Percentiles rank a stretch among this genome's conserved stretches.
These are phyloP conservation scores for Catharus ustulatus DNA, from an alignment of 2,797 vertebrate genomes.

Conservation along the genomic window DNA sequence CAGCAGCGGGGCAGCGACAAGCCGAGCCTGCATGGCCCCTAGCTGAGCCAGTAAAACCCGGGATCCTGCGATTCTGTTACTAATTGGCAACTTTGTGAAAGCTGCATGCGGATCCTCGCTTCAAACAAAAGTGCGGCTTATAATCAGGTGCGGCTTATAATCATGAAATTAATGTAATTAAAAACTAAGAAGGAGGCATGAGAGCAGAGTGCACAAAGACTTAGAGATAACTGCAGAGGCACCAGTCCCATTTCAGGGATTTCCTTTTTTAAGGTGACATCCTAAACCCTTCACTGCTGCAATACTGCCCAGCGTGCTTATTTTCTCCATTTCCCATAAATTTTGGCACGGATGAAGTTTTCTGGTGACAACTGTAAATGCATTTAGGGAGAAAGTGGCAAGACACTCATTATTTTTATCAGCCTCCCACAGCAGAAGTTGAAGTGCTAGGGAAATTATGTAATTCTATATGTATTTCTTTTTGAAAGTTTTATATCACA, in stretches of 20 bases:
- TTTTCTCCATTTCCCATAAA: slow-evolving; percentile 36
- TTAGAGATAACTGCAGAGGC: neutral
- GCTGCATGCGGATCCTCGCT: no score
- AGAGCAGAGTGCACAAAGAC: neutral
- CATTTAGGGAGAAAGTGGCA: neutral
- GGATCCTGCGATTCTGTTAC: no score
- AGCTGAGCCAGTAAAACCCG: no score
- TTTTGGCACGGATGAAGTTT: neutral
- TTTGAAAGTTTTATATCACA: slow-evolving; percentile 22
- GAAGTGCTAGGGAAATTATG: slow-evolving; percentile 23
- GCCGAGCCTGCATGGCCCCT: no score
- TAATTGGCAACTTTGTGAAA: no score
- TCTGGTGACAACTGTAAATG: neutral
- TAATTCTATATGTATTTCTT: slow-evolving; percentile 18
- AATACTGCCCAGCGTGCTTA: neutral
- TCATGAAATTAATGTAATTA: neutral
- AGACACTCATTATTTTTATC: slow-evolving; percentile 55
- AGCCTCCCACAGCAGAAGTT: slow-evolving; percentile 8
- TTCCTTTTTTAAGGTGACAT: neutral
- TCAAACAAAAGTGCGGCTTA: no score
- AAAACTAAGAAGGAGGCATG: neutral
- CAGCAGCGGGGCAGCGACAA: no score
- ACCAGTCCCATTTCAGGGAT: neutral
- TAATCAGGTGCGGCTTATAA: no score
- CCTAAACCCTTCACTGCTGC: neutral